Evolutionary conservation across 2,797 vertebrate species (phyloP), one percentile per base, ranked within the genome.

Genomic region (Galaxias olidus): DNA sequence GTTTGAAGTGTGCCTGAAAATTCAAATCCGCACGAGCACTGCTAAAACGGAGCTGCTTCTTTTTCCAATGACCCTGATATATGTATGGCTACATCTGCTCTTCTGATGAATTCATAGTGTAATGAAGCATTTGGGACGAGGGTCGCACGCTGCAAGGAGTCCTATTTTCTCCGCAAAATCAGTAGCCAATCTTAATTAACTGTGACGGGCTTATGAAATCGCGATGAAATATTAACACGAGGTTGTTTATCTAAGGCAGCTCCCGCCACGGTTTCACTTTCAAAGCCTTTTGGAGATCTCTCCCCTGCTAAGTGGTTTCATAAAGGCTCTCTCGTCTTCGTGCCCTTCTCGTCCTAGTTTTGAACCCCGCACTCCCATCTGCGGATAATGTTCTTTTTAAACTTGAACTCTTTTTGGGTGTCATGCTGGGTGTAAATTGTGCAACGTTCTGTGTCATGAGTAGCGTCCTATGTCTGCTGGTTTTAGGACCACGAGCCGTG

Each of bases 381-480:
- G 47, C 50, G 4, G 54, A 51, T 55, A 10, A 17, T 13, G 14
- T 15, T 45, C 40, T 61, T 67, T 67, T 66, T 18, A 49, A 40
- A 49, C 52, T 45, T 8, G n/a, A 1, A 17, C n/a, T n/a, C n/a
- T 14, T 50, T 17, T 48, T 54, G 45, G 5, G 13, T 49, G 40
- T 59, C 1, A 1, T 47, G 50, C 17, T 47, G n/a, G 12, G 0
- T 10, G 42, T 30, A 42, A 20, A n/a, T 42, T 1, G 0, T 42
- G 12, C n/a, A 45, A 20, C 9, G 14, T 61, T 44, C 64, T 50
- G 15, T 53, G 53, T 64, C 48, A 0, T 15, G 52, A 65, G 66
- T 65, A 62, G 43, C 11, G 50, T 59, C 19, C 65, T 15, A n/a
- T 63, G 65, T 61, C 30, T 42, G 47, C 30, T 42, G 47, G 4